These are phyloP conservation scores for Nothocercus julius DNA, from an alignment of 2,113 vertebrate species.

Conservation along the genomic window DNA sequence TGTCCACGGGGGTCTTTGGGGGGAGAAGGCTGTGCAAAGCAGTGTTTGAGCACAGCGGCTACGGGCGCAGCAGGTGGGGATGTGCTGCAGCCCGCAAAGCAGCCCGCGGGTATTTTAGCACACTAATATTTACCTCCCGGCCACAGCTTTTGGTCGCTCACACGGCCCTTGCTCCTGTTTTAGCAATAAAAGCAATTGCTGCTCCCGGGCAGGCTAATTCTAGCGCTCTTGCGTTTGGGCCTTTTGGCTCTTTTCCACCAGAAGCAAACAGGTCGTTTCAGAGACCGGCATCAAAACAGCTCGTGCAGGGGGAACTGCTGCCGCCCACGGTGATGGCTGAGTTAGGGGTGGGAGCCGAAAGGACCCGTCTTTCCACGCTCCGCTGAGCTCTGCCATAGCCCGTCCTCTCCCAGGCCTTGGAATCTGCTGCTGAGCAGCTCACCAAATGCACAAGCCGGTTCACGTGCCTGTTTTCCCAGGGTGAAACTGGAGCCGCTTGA, in stretches of 20 bases:
- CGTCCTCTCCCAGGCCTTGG: neutral
- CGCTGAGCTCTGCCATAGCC: neutral
- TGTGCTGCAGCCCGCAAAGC: slow-evolving; percentile 1
- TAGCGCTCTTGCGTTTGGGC: neutral
- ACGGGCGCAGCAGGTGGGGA: neutral
- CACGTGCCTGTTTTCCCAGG: neutral
- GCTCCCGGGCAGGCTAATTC: neutral
- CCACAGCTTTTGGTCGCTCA: neutral
- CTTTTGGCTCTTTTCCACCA: neutral
- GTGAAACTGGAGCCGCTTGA: neutral
- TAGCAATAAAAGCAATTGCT: neutral
- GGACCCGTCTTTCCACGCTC: neutral
- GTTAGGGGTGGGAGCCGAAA: neutral
- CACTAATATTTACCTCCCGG: neutral
- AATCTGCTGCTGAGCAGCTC: neutral
- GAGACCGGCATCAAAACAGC: neutral
- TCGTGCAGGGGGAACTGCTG: neutral
- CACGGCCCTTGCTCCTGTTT: neutral
- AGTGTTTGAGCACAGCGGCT: neutral
- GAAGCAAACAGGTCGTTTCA: neutral
- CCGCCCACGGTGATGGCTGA: neutral
- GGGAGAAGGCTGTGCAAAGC: neutral
- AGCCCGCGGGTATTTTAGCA: slow-evolving; percentile 45
- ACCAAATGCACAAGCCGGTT: neutral
- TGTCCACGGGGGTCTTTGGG: rapidly evolving